Evolutionary conservation across 2,113 vertebrate genomes (phyloP).

Genomic region (Hyperoodon ampullatus): DNA sequence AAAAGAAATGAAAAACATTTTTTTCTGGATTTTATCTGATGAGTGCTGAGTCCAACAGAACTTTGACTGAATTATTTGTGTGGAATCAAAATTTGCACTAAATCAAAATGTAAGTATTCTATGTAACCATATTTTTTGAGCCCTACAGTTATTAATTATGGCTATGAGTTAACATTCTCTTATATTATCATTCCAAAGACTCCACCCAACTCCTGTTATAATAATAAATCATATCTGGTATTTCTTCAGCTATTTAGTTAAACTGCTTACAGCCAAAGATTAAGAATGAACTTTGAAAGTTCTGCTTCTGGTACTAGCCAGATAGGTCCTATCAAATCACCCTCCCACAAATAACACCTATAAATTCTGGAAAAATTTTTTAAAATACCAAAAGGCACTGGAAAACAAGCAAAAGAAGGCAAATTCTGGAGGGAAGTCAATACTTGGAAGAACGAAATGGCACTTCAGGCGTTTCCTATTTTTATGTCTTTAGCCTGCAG

Average conservation of each 20-base stretch:
- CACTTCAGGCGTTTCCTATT: not conserved
- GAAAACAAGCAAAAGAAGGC: not conserved
- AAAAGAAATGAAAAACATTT: not conserved
- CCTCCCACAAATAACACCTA: not conserved
- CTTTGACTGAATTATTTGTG: not conserved
- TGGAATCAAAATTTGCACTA: conserved; percentile 65
- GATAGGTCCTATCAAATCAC: not conserved
- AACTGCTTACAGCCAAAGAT: not conserved
- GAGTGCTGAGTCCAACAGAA: not conserved
- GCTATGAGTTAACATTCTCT: not conserved
- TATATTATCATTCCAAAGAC: not conserved
- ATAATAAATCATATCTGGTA: not conserved
- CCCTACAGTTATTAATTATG: not conserved
- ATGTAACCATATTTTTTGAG: not conserved
- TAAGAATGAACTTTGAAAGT: conserved; percentile 26
- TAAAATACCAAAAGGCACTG: not conserved
- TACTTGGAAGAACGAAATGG: not conserved
- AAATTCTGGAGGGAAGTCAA: not conserved
- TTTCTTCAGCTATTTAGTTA: conserved; percentile 9
- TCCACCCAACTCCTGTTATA: not conserved
- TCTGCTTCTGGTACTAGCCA: conserved; percentile 17
- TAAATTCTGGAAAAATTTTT: not conserved
- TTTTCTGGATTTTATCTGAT: conserved; percentile 1
- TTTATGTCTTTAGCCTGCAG: not conserved
- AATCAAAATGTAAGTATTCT: not conserved